Evolutionary conservation across 2,797 vertebrate genomes (phyloP).

Genomic region (Coregonus sp.): DNA sequence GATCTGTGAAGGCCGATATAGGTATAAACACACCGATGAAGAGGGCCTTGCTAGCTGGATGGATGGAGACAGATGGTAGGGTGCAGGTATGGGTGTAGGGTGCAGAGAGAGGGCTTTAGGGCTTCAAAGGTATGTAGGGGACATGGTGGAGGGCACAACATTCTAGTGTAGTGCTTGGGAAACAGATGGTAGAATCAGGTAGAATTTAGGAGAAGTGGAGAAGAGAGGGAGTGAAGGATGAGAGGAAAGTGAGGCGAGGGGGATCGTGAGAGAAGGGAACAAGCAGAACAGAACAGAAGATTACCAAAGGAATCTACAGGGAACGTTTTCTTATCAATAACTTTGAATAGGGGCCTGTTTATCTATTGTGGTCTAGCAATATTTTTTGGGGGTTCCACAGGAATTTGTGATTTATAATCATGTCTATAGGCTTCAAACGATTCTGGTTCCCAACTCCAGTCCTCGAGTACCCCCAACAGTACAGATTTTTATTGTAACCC

Average conservation of each 20-base stretch:
- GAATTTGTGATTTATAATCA: too few species aligned
- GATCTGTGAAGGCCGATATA: conserved; percentile 57
- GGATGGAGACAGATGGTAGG: conserved; percentile 56
- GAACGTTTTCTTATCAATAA: too few species aligned
- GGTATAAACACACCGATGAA: conserved; percentile 20
- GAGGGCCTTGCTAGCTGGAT: conserved; percentile 19
- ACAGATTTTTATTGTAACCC: too few species aligned
- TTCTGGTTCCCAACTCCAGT: too few species aligned
- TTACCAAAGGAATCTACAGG: conserved; percentile 1
- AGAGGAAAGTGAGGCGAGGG: not conserved
- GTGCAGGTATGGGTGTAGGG: conserved; percentile 2
- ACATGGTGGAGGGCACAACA: conserved; percentile 27
- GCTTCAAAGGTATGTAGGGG: conserved; percentile 19
- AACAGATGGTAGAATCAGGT: conserved; percentile 40
- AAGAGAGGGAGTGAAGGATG: not conserved
- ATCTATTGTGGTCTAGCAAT: too few species aligned
- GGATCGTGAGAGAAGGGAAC: not conserved
- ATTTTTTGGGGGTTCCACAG: too few species aligned
- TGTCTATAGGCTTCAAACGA: too few species aligned
- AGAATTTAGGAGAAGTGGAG: not conserved
- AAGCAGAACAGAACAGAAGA: not conserved
- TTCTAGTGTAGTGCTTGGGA: not conserved
- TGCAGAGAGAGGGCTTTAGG: not conserved
- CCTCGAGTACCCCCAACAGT: too few species aligned
- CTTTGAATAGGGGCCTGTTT: too few species aligned